phyloP scores from a whole-genome alignment of 30 jellyfish, hydroid and myxozoan species.

The Rhopilema esculentum region DNA sequence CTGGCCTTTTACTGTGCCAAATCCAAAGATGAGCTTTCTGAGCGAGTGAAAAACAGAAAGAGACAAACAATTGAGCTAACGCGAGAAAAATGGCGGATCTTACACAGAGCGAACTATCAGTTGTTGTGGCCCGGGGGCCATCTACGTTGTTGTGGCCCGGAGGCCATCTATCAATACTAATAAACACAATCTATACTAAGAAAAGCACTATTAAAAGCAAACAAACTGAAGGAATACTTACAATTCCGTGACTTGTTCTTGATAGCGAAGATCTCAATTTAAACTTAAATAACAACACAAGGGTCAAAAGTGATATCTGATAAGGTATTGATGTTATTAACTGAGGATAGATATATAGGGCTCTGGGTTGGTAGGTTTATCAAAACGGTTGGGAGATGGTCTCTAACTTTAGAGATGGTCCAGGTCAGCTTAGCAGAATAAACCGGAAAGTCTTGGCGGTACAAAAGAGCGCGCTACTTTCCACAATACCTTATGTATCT shows the following conservation, averaged over 20 bases:
- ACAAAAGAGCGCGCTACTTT: too few species aligned
- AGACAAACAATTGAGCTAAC: neutral
- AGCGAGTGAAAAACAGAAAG: neutral
- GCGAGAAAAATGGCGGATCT: neutral
- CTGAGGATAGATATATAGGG: neutral
- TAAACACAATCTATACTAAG: constrained; percentile 39
- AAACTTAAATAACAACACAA: neutral
- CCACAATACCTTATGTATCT: too few species aligned
- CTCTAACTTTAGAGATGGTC: too few species aligned
- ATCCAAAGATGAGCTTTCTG: too few species aligned
- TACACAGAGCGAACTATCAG: neutral
- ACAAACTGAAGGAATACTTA: neutral
- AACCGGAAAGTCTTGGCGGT: too few species aligned
- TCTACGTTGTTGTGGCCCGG: constrained; percentile 2
- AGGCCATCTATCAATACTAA: constrained; percentile 18
- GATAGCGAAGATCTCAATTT: neutral
- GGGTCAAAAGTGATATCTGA: neutral
- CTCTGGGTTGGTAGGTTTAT: too few species aligned
- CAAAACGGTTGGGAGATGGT: too few species aligned
- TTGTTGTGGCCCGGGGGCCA: neutral
- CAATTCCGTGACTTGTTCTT: neutral
- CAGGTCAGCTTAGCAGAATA: too few species aligned
- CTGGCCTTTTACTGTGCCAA: too few species aligned
- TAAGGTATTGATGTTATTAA: neutral
- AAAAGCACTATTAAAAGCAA: constrained; percentile 18